These are phyloP conservation scores for Megamerina dolium DNA, from an alignment of 2,888 invertebrate genomes.

Conservation along the genomic window DNA sequence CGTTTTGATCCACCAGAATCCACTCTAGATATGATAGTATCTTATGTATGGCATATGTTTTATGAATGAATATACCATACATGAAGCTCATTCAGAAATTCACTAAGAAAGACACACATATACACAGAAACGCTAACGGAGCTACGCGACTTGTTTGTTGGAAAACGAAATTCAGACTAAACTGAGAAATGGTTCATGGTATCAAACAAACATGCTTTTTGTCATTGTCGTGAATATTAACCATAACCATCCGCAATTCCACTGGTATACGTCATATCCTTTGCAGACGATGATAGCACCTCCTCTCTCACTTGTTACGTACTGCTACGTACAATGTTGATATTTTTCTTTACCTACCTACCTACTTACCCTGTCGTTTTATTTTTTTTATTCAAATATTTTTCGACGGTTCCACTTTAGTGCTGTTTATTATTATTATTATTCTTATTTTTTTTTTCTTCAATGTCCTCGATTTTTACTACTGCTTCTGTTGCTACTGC, in stretches of 20 bases:
- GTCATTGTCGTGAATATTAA: constrained; percentile 24
- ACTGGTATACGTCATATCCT: constrained; percentile 25
- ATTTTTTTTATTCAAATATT: neutral
- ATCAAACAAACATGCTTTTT: too few relatives aligned
- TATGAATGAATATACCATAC: too few relatives aligned
- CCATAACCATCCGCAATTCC: constrained; percentile 32
- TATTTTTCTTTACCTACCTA: too few relatives aligned
- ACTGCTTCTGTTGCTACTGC: constrained; percentile 11
- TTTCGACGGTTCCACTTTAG: neutral
- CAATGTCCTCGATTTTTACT: constrained; percentile 21
- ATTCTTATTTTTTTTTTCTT: constrained; percentile 3
- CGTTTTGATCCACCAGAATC: too few relatives aligned
- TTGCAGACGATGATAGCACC: constrained; percentile 22
- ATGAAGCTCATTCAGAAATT: too few relatives aligned
- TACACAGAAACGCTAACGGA: too few relatives aligned
- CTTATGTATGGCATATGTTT: too few relatives aligned
- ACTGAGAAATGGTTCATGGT: constrained; percentile 27
- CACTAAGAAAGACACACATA: too few relatives aligned
- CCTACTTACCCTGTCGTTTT: too few relatives aligned
- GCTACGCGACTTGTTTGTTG: constrained; percentile 35
- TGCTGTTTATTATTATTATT: too few relatives aligned
- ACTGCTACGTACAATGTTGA: constrained; percentile 12
- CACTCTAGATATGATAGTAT: too few relatives aligned
- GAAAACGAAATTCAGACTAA: constrained; percentile 43
- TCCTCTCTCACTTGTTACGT: too few relatives aligned